A percentile compares a stretch with the other conserved stretches of the same genome.
These are phyloP conservation scores for Leptinotarsa lineolata DNA, from an alignment of 1,140 invertebrate species.

Conservation along the genomic window DNA sequence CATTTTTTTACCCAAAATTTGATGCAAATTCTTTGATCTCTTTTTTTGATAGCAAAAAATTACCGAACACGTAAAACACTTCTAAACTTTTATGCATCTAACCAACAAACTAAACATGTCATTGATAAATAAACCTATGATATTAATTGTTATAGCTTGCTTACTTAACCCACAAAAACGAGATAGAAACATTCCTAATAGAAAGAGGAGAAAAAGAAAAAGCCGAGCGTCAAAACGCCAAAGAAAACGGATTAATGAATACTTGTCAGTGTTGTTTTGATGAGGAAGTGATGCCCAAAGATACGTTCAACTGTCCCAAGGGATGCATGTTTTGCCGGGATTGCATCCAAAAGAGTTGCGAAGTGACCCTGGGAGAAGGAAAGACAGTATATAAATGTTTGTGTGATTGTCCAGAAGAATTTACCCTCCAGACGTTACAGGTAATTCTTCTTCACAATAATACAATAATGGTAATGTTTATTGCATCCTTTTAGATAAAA, in stretches of 20 bases:
- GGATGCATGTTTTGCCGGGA: slow-evolving; percentile 66
- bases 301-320: slow-evolving; percentile 61
- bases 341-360: slow-evolving; percentile 60
- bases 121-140: too few relatives aligned
- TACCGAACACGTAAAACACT: too few relatives aligned
- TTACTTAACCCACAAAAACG: slow-evolving; percentile 58
- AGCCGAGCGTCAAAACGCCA: slow-evolving; percentile 50
- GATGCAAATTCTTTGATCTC: too few relatives aligned
- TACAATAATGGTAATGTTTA: too few relatives aligned
- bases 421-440: slow-evolving; percentile 58
- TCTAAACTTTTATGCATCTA: too few relatives aligned
- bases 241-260: slow-evolving; percentile 43
- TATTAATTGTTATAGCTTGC: slow-evolving; percentile 51
- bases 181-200: slow-evolving; percentile 51
- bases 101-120: too few relatives aligned
- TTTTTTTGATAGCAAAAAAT: too few relatives aligned
- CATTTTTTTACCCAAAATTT: too few relatives aligned
- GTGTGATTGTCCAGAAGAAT: slow-evolving; percentile 55
- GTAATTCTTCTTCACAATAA: slow-evolving; percentile 30
- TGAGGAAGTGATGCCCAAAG: slow-evolving; percentile 64
- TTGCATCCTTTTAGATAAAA: not conserved
- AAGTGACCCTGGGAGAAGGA: slow-evolving; percentile 61
- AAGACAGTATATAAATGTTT: slow-evolving; percentile 60
- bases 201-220: slow-evolving; percentile 38
- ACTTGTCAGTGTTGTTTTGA: slow-evolving; percentile 66